Conservation (phyloP, 2,888 invertebrate genomes). For the Branchipolynoe longqiensis region DNA sequence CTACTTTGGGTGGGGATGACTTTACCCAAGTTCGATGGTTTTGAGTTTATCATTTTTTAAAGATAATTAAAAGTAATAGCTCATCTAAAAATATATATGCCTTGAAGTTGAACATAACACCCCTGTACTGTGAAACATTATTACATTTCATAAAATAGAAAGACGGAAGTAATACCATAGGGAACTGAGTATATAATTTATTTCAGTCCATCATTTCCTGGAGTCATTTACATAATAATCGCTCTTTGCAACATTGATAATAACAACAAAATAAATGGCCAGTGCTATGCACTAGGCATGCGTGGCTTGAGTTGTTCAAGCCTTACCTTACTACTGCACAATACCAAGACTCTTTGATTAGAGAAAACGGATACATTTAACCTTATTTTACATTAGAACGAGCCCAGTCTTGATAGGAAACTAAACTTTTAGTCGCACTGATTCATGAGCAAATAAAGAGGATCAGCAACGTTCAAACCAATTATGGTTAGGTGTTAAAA, state of each 20-base stretch:
- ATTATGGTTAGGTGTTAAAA: not conserved
- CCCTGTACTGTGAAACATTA: no score
- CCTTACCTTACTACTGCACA: not conserved
- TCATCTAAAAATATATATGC: no score
- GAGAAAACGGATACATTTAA: not conserved
- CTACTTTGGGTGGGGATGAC: no score
- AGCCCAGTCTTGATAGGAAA: conserved; percentile 19
- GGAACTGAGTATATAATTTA: conserved; percentile 49
- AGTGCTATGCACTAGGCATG: not conserved
- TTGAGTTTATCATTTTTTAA: no score
- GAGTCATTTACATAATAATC: conserved; percentile 27
- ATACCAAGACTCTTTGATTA: not conserved
- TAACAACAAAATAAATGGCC: conserved; percentile 38
- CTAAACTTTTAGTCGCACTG: not conserved
- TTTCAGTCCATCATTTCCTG: conserved; percentile 52
- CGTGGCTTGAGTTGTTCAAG: not conserved
- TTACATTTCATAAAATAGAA: no score
- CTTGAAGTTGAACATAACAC: no score
- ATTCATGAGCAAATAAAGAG: conserved; percentile 39
- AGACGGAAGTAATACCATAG: no score
- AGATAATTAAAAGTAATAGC: no score
- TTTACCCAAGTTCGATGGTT: no score
- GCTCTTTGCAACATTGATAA: conserved; percentile 27
- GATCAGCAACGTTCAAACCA: not conserved
- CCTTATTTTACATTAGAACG: not conserved